Percentiles rank a stretch among this genome's conserved stretches.
phyloP scores from a whole-genome alignment of 35 echinoderm and acorn worm species.

The Diadema setosum region DNA sequence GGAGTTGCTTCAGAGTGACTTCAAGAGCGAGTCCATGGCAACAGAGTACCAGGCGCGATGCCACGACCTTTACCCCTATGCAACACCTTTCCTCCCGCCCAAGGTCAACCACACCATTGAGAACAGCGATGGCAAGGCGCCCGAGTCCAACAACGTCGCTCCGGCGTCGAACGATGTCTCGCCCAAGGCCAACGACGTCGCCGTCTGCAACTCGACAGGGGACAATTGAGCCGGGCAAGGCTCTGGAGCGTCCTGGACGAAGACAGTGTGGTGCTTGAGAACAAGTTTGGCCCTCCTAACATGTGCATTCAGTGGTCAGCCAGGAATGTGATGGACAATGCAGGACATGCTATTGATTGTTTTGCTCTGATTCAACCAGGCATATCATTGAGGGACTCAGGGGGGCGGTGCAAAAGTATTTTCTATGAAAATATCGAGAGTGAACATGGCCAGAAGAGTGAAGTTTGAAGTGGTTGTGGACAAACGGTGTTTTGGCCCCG shows the following conservation, averaged over 20 bases:
- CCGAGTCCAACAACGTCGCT: neutral
- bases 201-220: neutral
- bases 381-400: neutral
- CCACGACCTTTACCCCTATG: conserved; percentile 79
- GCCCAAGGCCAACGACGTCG: neutral
- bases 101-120: neutral
- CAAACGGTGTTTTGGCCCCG: too few species aligned
- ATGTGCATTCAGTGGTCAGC: neutral
- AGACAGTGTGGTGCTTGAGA: neutral
- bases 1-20: conserved; percentile 34
- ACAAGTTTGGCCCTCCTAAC: neutral
- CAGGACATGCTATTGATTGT: neutral
- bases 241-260: neutral
- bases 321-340: neutral
- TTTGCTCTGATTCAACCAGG: neutral
- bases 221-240: neutral
- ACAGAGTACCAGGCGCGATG: conserved; percentile 60
- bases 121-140: neutral
- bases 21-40: conserved; percentile 49
- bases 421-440: too few species aligned
- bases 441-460: too few species aligned
- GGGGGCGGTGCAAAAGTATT: neutral
- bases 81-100: conserved; percentile 55
- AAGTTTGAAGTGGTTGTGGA: too few species aligned
- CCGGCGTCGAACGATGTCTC: neutral